phyloP scores from a whole-genome alignment of 2,888 invertebrate species.

The Eupeodes luniger region DNA sequence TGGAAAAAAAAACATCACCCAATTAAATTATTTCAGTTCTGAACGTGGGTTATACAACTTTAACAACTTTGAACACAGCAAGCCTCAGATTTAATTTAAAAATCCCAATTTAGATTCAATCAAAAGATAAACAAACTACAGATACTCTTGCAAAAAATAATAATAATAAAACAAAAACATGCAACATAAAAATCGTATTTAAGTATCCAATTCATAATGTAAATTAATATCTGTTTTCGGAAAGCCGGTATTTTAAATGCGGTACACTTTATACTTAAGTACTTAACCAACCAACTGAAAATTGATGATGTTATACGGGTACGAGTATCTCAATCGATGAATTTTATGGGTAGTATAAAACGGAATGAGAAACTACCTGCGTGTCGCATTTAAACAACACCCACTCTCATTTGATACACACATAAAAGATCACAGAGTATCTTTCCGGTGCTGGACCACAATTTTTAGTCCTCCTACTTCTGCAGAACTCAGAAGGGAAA shows the following conservation, averaged over 20 bases:
- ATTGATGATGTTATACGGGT: not conserved
- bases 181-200: constrained; percentile 39
- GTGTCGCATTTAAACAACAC: constrained; percentile 55
- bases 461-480: constrained; percentile 53
- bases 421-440: no score
- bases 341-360: constrained; percentile 53
- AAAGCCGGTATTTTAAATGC: constrained; percentile 8
- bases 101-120: constrained; percentile 64
- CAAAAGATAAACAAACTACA: constrained; percentile 54
- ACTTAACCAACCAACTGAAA: not conserved
- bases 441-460: constrained; percentile 12
- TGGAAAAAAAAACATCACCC: not conserved
- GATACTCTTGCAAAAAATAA: constrained; percentile 18
- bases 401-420: constrained; percentile 41
- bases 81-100: constrained; percentile 40
- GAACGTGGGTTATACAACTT: constrained; percentile 9
- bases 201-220: constrained; percentile 39
- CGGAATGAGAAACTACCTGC: constrained; percentile 49
- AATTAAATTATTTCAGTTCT: not conserved
- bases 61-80: not conserved
- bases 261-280: not conserved
- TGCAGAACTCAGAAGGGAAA: not conserved
- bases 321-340: constrained; percentile 21
- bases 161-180: not conserved
- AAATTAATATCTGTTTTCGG: constrained; percentile 29